Conservation (phyloP, 2,113 vertebrate genomes). For the Pteruthius melanotis region DNA sequence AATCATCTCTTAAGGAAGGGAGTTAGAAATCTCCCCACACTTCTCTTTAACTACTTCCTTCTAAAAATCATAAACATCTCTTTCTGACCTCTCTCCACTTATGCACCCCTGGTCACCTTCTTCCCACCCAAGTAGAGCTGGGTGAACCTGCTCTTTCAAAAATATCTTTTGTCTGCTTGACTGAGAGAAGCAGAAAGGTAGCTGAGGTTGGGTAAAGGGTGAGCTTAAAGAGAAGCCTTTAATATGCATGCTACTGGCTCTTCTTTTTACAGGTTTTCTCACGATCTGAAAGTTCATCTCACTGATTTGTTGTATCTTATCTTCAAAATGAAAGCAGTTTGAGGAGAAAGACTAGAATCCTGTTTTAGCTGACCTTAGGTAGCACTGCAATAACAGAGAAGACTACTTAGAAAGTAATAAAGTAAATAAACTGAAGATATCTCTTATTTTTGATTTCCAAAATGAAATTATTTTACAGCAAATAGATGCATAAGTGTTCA, state of each 20-base stretch:
- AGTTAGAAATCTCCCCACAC: not conserved
- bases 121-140: not conserved
- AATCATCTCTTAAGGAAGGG: not conserved
- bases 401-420: not conserved
- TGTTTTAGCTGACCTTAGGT: not conserved
- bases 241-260: not conserved
- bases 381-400: not conserved
- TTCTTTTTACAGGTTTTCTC: not conserved
- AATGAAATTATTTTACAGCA: not conserved
- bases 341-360: not conserved
- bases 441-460: not conserved
- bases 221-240: not conserved
- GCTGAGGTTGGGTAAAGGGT: not conserved
- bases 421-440: not conserved
- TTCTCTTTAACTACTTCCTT: not conserved
- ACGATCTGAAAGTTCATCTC: not conserved
- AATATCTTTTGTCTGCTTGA: not conserved
- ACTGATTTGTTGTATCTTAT: not conserved
- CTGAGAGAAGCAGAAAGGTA: not conserved
- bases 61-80: not conserved
- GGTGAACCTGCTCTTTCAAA: not conserved
- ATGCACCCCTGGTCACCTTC: not conserved
- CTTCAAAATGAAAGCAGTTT: not conserved
- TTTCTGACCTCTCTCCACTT: not conserved
- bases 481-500: not conserved